A percentile compares a stretch with the other conserved stretches of the same genome.
These are phyloP conservation scores for Desmodus rotundus DNA, from an alignment of 2,113 vertebrate species.

Conservation along the genomic window DNA sequence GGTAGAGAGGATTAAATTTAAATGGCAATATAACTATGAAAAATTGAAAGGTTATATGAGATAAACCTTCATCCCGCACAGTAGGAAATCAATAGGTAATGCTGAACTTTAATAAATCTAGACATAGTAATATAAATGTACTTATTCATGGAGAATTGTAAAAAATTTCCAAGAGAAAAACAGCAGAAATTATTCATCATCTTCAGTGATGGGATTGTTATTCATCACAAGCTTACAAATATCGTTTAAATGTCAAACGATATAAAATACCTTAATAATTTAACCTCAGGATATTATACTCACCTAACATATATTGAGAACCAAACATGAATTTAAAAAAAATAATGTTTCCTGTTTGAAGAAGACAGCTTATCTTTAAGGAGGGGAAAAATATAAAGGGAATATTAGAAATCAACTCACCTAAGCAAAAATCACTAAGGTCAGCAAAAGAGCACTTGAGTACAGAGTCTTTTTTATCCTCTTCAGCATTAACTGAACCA, in stretches of 20 bases:
- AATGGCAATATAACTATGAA: background rate
- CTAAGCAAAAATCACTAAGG: conserved; percentile 78
- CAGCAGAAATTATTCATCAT: background rate
- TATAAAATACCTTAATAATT: background rate
- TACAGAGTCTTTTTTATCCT: conserved; percentile 77
- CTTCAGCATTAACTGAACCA: conserved; percentile 76
- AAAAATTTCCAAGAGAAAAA: background rate
- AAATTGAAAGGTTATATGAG: background rate
- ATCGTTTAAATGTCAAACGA: background rate
- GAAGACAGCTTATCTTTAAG: background rate
- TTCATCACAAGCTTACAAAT: background rate
- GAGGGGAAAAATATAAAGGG: background rate
- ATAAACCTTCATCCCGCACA: background rate
- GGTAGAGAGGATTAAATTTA: background rate
- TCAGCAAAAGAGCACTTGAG: conserved; percentile 81
- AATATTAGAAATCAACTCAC: conserved; percentile 74
- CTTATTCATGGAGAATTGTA: background rate
- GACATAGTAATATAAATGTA: background rate
- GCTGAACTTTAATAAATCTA: background rate
- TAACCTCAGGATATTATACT: background rate
- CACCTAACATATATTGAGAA: background rate
- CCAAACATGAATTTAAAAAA: background rate
- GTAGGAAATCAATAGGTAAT: background rate
- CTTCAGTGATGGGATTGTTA: background rate
- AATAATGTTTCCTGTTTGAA: background rate